Percentiles rank a stretch among this genome's conserved stretches.
Conservation (phyloP, 2,113 vertebrate genomes). For the Crypturellus undulatus region DNA sequence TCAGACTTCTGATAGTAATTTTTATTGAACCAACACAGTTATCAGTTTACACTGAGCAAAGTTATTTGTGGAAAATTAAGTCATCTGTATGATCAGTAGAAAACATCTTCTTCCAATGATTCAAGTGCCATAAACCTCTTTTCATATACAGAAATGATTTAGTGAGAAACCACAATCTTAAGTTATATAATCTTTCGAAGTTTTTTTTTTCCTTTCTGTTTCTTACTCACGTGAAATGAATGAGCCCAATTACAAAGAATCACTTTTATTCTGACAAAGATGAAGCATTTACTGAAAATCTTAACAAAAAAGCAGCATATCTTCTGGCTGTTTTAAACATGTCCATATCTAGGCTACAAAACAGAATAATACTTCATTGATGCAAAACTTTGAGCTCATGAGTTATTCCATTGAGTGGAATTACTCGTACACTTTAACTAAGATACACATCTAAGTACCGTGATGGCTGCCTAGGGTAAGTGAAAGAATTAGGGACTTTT, state of each 20-base stretch:
- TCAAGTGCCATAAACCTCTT: constrained; percentile 46
- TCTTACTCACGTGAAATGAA: constrained; percentile 32
- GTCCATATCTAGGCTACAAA: neutral
- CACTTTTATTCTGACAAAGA: neutral
- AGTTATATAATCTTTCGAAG: constrained; percentile 6
- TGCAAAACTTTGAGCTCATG: constrained; percentile 18
- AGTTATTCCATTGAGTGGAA: constrained; percentile 36
- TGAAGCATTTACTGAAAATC: neutral
- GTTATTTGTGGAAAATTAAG: constrained; percentile 43
- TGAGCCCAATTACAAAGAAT: constrained; percentile 30
- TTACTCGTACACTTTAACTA: constrained; percentile 30
- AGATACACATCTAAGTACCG: neutral
- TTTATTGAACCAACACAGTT: constrained; percentile 7
- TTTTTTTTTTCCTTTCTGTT: neutral
- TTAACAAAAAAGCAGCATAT: neutral
- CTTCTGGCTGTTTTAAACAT: neutral
- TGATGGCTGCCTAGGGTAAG: neutral
- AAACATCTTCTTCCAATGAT: constrained; percentile 55
- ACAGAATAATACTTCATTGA: neutral
- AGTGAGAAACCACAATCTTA: constrained; percentile 34
- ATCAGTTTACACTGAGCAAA: neutral
- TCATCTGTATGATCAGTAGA: constrained; percentile 36
- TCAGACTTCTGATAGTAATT: neutral
- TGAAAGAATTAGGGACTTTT: constrained; percentile 47
- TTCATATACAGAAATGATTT: constrained; percentile 41